Conservation (phyloP, 2,888 invertebrate species). For the Drosophila borealis region DNA sequence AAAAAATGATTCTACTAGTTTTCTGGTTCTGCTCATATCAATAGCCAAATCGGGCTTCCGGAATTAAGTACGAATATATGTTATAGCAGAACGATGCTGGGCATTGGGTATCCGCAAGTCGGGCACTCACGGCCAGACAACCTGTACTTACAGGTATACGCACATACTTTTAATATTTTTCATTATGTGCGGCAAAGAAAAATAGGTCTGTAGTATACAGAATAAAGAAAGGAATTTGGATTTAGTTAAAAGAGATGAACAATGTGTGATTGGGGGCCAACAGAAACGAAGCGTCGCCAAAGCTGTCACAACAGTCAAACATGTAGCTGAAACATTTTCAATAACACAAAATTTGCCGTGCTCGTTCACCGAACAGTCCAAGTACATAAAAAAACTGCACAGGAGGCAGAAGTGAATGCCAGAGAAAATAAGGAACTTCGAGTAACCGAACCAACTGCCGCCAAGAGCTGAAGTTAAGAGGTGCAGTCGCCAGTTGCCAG, state of each 20-base stretch:
- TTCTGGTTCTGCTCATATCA: too few species aligned
- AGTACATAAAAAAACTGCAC: conserved; percentile 8
- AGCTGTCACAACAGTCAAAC: conserved; percentile 45
- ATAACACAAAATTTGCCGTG: conserved; percentile 56
- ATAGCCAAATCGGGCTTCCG: too few species aligned
- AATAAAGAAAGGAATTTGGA: neutral
- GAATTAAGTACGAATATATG: too few species aligned
- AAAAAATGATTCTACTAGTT: too few species aligned
- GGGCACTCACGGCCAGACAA: too few species aligned
- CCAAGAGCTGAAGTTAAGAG: neutral
- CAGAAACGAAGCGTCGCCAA: conserved; percentile 1
- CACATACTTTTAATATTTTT: too few species aligned
- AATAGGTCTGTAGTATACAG: too few species aligned
- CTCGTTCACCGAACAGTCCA: conserved; percentile 28
- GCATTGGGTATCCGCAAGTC: too few species aligned
- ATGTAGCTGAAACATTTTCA: conserved; percentile 36
- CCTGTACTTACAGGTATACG: too few species aligned
- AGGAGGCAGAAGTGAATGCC: neutral
- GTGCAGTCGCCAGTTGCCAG: neutral
- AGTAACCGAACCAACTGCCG: neutral
- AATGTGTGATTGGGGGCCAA: neutral
- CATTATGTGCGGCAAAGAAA: too few species aligned
- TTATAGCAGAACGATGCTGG: too few species aligned
- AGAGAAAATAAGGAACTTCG: neutral
- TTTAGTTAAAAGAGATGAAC: neutral